A percentile compares a stretch with the other conserved stretches of the same genome.
These are phyloP conservation scores for Ephestia elutella DNA, from an alignment of 1,140 invertebrate genomes.

Conservation along the genomic window DNA sequence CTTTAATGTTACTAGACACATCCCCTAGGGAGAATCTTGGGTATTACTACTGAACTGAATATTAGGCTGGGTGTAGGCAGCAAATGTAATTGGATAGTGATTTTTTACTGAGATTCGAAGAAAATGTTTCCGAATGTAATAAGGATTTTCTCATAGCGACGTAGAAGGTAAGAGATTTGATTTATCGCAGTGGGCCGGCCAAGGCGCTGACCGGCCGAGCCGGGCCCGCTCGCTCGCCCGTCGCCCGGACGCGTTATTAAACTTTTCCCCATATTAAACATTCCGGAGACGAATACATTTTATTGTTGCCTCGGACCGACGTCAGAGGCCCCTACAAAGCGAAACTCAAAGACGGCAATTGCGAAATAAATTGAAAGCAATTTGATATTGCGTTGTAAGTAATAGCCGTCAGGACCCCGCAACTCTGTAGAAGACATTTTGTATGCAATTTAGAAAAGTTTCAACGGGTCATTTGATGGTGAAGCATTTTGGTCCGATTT, in stretches of 20 bases:
- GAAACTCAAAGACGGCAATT: constrained; percentile 74
- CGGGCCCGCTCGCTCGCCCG: constrained; percentile 22
- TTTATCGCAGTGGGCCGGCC: constrained; percentile 63
- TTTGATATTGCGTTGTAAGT: constrained; percentile 74
- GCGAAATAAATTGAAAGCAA: constrained; percentile 74
- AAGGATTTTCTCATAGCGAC: constrained; percentile 59
- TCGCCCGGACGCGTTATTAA: constrained; percentile 70
- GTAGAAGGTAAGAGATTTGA: constrained; percentile 71
- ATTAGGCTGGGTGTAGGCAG: constrained; percentile 10
- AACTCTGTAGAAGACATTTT: constrained; percentile 51
- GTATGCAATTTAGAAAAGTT: constrained; percentile 50
- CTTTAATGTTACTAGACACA: no score
- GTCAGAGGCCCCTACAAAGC: constrained; percentile 72
- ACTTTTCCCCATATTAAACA: constrained; percentile 75
- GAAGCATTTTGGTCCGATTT: constrained; percentile 19
- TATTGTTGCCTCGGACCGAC: constrained; percentile 73
- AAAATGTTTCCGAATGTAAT: constrained; percentile 66
- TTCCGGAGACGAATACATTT: constrained; percentile 74
- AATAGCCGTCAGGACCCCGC: constrained; percentile 63
- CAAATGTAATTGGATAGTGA: constrained; percentile 27
- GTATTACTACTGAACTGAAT: neutral
- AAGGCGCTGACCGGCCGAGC: constrained; percentile 50
- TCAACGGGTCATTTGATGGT: constrained; percentile 38
- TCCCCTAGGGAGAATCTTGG: neutral
- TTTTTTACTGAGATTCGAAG: constrained; percentile 32